A percentile compares a stretch with the other conserved stretches of the same genome.
Evolutionary conservation across 2,888 invertebrate species (phyloP).

Genomic region (Drosophila paramelanica): DNA sequence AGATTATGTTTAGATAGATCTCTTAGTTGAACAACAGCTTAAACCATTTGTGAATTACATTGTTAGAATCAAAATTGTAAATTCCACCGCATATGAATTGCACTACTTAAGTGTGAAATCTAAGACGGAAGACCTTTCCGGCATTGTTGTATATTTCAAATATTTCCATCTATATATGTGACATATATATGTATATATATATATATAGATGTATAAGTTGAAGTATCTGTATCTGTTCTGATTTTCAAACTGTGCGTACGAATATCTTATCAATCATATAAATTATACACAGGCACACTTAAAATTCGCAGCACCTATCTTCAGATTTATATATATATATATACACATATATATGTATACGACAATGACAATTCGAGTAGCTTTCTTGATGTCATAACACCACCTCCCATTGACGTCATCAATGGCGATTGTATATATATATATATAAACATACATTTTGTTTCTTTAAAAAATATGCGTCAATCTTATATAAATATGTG

Average conservation of each 20-base stretch:
- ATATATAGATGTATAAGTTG: constrained; percentile 2
- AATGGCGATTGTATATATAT: constrained; percentile 23
- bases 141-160: constrained; percentile 1
- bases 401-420: constrained; percentile 64
- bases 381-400: constrained; percentile 61
- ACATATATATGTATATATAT: neutral
- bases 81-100: too few species aligned
- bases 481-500: constrained; percentile 3
- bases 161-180: constrained; percentile 14
- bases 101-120: constrained; percentile 4
- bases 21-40: too few species aligned
- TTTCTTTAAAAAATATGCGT: too few species aligned
- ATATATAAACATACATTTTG: neutral
- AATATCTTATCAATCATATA: constrained; percentile 58
- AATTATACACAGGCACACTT: constrained; percentile 44
- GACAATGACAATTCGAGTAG: constrained; percentile 49
- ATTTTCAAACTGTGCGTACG: constrained; percentile 38
- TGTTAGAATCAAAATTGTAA: too few species aligned
- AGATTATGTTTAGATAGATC: too few species aligned
- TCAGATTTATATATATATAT: constrained; percentile 12
- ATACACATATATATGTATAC: constrained; percentile 10
- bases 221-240: constrained; percentile 25
- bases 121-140: constrained; percentile 25
- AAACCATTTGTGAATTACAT: too few species aligned
- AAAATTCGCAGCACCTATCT: constrained; percentile 34